Evolutionary conservation across 1,140 invertebrate genomes (phyloP).

Genomic region (Spodoptera frugiperda): DNA sequence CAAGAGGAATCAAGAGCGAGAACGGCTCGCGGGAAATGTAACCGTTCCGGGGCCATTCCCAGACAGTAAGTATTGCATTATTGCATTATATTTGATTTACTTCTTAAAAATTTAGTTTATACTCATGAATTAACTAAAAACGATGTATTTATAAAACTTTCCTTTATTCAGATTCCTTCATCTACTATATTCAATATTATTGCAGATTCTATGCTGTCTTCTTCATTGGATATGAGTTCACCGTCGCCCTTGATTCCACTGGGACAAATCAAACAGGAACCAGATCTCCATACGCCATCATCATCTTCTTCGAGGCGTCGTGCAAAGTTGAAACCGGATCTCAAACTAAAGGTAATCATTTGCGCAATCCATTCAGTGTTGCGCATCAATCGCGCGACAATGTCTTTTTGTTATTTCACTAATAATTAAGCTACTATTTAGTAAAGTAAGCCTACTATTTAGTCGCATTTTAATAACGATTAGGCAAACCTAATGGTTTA

Average conservation of each 20-base stretch:
- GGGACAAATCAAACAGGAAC: slow-evolving; percentile 85
- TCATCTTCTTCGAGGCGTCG: slow-evolving; percentile 89
- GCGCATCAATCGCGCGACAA: background rate
- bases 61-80: slow-evolving; percentile 76
- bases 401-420: too few relatives aligned
- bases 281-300: slow-evolving; percentile 84
- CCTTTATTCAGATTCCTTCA: too few relatives aligned
- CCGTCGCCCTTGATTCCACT: slow-evolving; percentile 73
- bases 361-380: background rate
- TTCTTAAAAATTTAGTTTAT: background rate
- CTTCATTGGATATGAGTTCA: slow-evolving; percentile 64
- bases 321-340: slow-evolving; percentile 94
- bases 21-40: slow-evolving; percentile 88
- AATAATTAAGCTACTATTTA: too few relatives aligned
- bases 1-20: slow-evolving; percentile 96
- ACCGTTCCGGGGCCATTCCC: slow-evolving; percentile 66
- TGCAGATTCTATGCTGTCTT: slow-evolving; percentile 51
- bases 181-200: too few relatives aligned
- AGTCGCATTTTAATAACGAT: too few relatives aligned
- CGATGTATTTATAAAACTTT: too few relatives aligned
- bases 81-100: background rate
- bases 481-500: too few relatives aligned
- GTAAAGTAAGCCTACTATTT: too few relatives aligned
- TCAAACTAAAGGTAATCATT: slow-evolving; percentile 91
- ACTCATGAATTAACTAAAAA: too few relatives aligned